A percentile compares a stretch with the other conserved stretches of the same genome.
Conservation (phyloP, 2,797 vertebrate genomes). For the Strix occidentalis region DNA sequence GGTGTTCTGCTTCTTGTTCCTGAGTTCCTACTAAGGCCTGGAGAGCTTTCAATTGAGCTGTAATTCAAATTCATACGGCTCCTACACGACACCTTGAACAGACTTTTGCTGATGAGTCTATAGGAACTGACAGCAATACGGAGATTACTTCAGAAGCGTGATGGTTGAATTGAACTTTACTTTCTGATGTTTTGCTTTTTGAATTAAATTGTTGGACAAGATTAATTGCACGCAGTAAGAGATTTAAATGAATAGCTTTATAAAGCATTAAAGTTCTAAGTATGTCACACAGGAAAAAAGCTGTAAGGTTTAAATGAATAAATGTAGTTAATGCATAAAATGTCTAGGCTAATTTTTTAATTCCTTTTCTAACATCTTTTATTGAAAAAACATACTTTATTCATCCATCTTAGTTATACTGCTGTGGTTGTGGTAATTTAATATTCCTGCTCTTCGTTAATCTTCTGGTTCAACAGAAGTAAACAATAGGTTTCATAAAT, state of each 20-base stretch:
- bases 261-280: constrained; percentile 78
- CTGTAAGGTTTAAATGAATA: constrained; percentile 78
- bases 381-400: constrained; percentile 75
- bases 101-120: constrained; percentile 69
- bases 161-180: constrained; percentile 74
- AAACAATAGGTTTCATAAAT: constrained; percentile 85
- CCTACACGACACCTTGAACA: constrained; percentile 73
- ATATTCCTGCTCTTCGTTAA: constrained; percentile 77
- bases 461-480: constrained; percentile 81
- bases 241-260: constrained; percentile 78
- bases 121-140: constrained; percentile 74
- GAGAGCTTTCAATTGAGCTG: constrained; percentile 74
- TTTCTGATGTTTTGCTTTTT: constrained; percentile 80
- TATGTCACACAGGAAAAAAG: constrained; percentile 70
- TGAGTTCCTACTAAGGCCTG: constrained; percentile 61
- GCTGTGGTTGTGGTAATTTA: constrained; percentile 76
- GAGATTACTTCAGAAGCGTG: constrained; percentile 73
- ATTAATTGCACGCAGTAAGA: constrained; percentile 79
- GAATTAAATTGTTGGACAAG: constrained; percentile 81
- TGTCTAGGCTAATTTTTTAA: constrained; percentile 78
- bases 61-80: constrained; percentile 71
- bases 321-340: constrained; percentile 78
- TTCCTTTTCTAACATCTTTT: constrained; percentile 75
- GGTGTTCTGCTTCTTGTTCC: constrained; percentile 52
- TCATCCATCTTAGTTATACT: constrained; percentile 77